Percentiles rank a stretch among this genome's conserved stretches.
phyloP scores from a whole-genome alignment of 2,797 vertebrate genomes.

The Hozukius guyotensis region DNA sequence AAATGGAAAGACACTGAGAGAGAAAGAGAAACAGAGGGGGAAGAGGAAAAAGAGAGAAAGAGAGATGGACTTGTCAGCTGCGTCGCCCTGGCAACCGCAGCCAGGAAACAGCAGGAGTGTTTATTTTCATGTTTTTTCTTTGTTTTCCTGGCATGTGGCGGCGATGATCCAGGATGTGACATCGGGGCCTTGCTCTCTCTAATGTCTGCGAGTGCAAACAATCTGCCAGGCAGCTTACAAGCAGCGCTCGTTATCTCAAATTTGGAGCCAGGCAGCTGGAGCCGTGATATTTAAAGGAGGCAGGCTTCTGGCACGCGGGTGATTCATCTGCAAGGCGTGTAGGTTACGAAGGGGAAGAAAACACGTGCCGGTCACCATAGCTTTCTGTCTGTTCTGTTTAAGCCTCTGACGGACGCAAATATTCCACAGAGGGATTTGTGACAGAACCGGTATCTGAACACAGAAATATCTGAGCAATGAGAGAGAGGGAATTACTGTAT shows the following conservation, averaged over 20 bases:
- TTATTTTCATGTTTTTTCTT: conserved; percentile 10
- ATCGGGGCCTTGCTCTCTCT: conserved; percentile 14
- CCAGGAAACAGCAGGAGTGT: conserved; percentile 45
- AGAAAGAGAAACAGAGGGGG: background rate
- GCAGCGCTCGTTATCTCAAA: conserved; percentile 33
- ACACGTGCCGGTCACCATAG: background rate
- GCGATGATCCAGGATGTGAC: conserved; percentile 48
- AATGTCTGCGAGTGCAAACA: conserved; percentile 50
- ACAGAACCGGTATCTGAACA: background rate
- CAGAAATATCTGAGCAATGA: background rate
- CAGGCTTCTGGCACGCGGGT: background rate
- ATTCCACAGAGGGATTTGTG: background rate
- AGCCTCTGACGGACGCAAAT: background rate
- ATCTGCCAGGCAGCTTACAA: conserved; percentile 3
- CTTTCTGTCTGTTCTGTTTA: background rate
- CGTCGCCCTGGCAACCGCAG: conserved; percentile 54
- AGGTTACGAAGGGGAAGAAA: conserved; percentile 11
- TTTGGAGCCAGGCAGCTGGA: conserved; percentile 26
- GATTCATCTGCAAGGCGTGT: background rate
- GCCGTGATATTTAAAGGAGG: conserved; percentile 41
- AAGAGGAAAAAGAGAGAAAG: background rate
- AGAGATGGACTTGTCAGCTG: conserved; percentile 35
- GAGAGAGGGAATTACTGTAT: background rate
- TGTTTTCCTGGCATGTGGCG: conserved; percentile 19
- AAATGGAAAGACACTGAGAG: background rate